Evolutionary conservation across 2,113 vertebrate genomes (phyloP).

Genomic region (Irena cyanogastra): DNA sequence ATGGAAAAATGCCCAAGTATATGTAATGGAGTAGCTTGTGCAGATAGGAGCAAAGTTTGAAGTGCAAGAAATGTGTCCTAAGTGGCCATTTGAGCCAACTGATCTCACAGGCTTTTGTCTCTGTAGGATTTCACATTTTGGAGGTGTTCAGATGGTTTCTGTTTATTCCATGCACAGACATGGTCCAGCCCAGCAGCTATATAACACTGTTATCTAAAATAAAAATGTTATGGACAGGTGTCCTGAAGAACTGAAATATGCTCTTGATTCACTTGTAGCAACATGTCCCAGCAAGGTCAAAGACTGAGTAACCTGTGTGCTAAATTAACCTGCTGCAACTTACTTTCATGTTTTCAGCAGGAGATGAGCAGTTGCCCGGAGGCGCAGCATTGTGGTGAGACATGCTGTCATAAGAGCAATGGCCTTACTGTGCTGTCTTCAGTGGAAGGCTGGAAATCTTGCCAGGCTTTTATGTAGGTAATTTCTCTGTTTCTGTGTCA

Average conservation of each 20-base stretch:
- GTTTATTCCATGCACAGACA: background rate
- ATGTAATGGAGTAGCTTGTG: background rate
- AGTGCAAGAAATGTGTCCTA: background rate
- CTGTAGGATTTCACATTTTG: background rate
- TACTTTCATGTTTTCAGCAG: background rate
- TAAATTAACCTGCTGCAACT: background rate
- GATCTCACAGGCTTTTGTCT: background rate
- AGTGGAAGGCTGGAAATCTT: background rate
- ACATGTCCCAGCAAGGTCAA: background rate
- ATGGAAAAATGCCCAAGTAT: background rate
- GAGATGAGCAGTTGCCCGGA: background rate
- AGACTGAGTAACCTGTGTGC: background rate
- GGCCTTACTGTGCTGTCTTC: background rate
- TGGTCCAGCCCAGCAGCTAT: background rate
- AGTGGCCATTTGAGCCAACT: background rate
- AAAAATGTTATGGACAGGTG: background rate
- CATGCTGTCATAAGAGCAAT: background rate
- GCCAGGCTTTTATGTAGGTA: background rate
- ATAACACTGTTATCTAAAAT: background rate
- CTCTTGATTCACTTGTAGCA: background rate
- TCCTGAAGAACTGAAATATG: background rate
- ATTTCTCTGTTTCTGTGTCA: background rate
- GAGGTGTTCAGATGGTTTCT: background rate
- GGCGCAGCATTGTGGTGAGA: background rate
- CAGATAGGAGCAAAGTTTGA: background rate